Evolutionary conservation across 92 coral and sea anemone species (phyloP), one percentile per base, ranked within the genome.

Genomic region (Porites evermanni): DNA sequence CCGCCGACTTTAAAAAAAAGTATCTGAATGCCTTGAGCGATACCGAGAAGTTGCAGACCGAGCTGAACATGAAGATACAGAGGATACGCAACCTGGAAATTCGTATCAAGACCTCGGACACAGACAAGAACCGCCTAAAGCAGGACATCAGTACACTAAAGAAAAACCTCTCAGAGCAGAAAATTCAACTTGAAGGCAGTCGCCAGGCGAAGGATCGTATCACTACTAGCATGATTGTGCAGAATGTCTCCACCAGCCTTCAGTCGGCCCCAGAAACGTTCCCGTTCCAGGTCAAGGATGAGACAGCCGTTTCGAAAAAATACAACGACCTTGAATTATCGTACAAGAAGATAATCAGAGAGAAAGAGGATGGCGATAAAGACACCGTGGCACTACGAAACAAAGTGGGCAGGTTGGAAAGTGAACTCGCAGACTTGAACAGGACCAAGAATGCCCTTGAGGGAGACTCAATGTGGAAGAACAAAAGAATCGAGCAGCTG

Each of bases 1-100:
- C 96, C 11, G 92, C 97, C 11, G 98, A 95, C 84, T 93, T 89
- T 89, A 93, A 90, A 91, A 93, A 95, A 91, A 97, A 97, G 90
- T 95, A 93, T 91, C 70, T 78, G 53, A 92, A 91, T 29, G 94
- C 98, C 64, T 81, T 90, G 58, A 93, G 83, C 64, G 98, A 94
- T 76, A 87, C 93, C 13, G 94, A 94, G 29, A 64, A 96, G 53
- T 81, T 92, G 17, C 96, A 93, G 67, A 86, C 73, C 74, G 98
- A 94, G 61, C 80, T 92, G 24, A 86, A 80, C 60, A 84, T 82
- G 72, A 96, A 97, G 81, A 94, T 89, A 24, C 97, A 91, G 75
- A 94, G 90, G 93, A 93, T 95, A 60, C 81, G 85, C 64, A 71
- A 75, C 84, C 91, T 92, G 61, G 99, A 97, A 64, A 91, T 88